Conservation (phyloP, 1,140 invertebrate species). For the Uloborus diversus region DNA sequence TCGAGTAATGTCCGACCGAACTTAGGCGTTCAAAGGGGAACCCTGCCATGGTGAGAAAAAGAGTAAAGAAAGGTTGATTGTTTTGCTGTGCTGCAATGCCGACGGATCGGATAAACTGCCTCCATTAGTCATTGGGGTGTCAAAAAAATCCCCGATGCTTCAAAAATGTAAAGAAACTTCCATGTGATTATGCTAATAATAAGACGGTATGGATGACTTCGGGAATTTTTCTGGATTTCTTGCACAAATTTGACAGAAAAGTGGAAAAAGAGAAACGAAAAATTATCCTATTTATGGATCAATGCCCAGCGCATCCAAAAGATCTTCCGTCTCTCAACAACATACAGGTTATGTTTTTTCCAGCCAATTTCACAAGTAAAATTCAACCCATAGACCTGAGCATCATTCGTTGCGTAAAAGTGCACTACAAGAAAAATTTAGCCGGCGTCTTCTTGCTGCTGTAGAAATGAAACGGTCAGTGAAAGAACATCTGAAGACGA, state of each 20-base stretch:
- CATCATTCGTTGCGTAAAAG: neutral
- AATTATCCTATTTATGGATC: neutral
- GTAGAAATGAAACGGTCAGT: neutral
- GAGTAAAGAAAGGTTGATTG: neutral
- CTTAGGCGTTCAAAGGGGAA: neutral
- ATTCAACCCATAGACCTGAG: neutral
- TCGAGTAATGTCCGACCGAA: neutral
- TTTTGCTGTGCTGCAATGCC: no score
- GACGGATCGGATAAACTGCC: neutral
- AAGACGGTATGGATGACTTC: neutral
- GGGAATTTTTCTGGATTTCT: neutral
- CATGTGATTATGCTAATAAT: neutral
- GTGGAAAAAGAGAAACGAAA: neutral
- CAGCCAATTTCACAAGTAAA: neutral
- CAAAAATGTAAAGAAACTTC: neutral
- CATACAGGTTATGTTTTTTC: neutral
- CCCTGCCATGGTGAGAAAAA: neutral
- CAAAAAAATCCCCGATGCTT: neutral
- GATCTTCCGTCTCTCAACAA: neutral
- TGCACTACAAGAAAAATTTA: neutral
- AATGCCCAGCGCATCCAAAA: neutral
- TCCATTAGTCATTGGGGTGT: neutral
- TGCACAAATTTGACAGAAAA: neutral
- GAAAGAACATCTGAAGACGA: no score
- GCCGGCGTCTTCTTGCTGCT: neutral